Evolutionary conservation across 1,140 invertebrate species (phyloP).

Genomic region (Anagrus nilaparvatae): DNA sequence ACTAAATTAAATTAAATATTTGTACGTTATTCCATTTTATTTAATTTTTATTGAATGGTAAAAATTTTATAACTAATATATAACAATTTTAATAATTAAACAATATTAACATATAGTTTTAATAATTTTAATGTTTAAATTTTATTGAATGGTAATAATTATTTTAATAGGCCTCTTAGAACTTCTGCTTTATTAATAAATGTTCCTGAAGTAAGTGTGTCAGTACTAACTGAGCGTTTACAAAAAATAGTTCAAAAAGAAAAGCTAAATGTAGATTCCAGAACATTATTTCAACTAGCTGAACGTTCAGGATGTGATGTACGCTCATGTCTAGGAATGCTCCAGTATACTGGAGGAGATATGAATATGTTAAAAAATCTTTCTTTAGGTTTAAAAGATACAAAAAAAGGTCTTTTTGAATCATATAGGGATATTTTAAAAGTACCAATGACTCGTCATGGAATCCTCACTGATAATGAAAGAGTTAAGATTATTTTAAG

Average conservation of each 20-base stretch:
- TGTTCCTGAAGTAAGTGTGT: slow-evolving; percentile 29
- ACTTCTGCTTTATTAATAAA: slow-evolving; percentile 29
- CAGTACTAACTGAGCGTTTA: slow-evolving; percentile 54
- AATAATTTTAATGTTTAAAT: slow-evolving; percentile 4
- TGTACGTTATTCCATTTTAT: background rate
- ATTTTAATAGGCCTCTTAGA: slow-evolving; percentile 28
- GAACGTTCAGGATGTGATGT: slow-evolving; percentile 80
- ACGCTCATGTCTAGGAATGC: slow-evolving; percentile 74
- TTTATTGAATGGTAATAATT: slow-evolving; percentile 11
- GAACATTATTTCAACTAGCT: slow-evolving; percentile 60
- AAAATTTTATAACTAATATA: slow-evolving; percentile 1
- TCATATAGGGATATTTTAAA: slow-evolving; percentile 79
- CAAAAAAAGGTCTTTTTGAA: slow-evolving; percentile 73
- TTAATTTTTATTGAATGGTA: background rate
- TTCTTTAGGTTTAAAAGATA: slow-evolving; percentile 77
- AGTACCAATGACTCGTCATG: slow-evolving; percentile 36
- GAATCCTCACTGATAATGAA: slow-evolving; percentile 32
- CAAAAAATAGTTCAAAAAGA: slow-evolving; percentile 59
- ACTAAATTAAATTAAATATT: background rate
- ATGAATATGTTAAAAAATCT: slow-evolving; percentile 23
- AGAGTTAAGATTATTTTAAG: slow-evolving; percentile 51
- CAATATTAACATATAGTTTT: too few species aligned
- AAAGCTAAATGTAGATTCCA: slow-evolving; percentile 59
- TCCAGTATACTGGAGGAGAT: slow-evolving; percentile 61
- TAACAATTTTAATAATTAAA: background rate